Percentiles rank a stretch among this genome's conserved stretches.
phyloP scores from a whole-genome alignment of 1,140 invertebrate genomes.

The Lasioglossum baleicum region DNA sequence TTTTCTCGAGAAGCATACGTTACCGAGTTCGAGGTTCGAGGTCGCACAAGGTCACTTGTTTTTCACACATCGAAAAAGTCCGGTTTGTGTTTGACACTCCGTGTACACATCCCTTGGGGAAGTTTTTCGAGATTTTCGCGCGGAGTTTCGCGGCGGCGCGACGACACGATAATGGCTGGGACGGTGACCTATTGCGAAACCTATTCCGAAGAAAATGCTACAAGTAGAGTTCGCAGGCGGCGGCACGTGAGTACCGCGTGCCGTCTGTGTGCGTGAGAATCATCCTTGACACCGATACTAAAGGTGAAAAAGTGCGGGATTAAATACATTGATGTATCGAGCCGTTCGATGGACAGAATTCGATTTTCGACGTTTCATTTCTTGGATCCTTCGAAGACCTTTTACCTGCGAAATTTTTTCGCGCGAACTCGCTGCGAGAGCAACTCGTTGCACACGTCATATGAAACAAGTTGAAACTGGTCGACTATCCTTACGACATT shows the following conservation, averaged over 20 bases:
- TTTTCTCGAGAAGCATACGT: too few relatives aligned
- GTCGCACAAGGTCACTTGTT: too few relatives aligned
- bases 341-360: too few relatives aligned
- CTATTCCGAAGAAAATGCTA: constrained; percentile 66
- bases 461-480: not conserved
- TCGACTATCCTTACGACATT: not conserved
- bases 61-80: too few relatives aligned
- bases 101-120: too few relatives aligned
- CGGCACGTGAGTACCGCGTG: not conserved
- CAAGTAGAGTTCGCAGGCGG: constrained; percentile 19
- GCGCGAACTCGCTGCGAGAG: not conserved
- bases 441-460: not conserved
- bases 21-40: too few relatives aligned
- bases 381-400: too few relatives aligned
- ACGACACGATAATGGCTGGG: constrained; percentile 28
- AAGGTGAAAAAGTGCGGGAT: constrained; percentile 67
- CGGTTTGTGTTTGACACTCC: too few relatives aligned
- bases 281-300: constrained; percentile 76
- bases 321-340: constrained; percentile 14
- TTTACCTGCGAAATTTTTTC: not conserved
- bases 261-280: constrained; percentile 19
- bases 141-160: not conserved
- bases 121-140: not conserved
- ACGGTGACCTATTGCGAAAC: constrained; percentile 75
- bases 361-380: not conserved